Evolutionary conservation across 1,140 invertebrate species (phyloP), one percentile per base, ranked within the genome.

Genomic region (Euborellia annulipes): DNA sequence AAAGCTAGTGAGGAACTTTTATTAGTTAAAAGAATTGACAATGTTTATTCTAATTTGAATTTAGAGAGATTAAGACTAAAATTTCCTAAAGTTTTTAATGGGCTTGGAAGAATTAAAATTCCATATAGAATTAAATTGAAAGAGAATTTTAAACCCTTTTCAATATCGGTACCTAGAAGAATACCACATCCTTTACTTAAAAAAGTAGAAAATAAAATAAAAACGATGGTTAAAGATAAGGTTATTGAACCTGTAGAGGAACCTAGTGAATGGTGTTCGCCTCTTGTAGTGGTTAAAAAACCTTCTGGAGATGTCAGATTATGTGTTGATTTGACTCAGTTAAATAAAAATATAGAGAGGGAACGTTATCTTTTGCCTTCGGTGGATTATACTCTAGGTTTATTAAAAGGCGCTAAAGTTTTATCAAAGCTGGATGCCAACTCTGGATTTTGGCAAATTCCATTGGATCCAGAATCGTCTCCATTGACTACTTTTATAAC

Each of bases 241-340:
- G 53, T 63, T 13, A 64, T 61, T 20, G 51, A 51, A 39, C 54
- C 45, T 22, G 60, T 61, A 18, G 52, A 55, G 18, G 49, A 54
- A 36, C 54, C 55, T 7, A 61, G 57, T 2, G 58, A 60, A 20
- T 69, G 64, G 62, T 60, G 41, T 17, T 49, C 58, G 13, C 62
- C 63, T 3, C 55, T 67, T 19, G 55, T 68, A 3, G 46, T 56
- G 6, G 61, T 64, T 3, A 54, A 54, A 13, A 67, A 68, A 47
- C 42, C 52, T 16, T 52, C 58, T 41, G 57, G 54, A 7, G 51
- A 49, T 21, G 49, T 62, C 11, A 49, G 65, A 14, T 38, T 69
- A 1, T 66, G 62, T 45, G 60, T 60, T 6, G 66, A 68, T 44
- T 60, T 56, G 2, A 60, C 50, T 17, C 13, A 48, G 14, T 45